Percentiles rank a stretch among this genome's conserved stretches.
Evolutionary conservation across 2,888 invertebrate species (phyloP).

Genomic region (Lampropteryx suffumata): DNA sequence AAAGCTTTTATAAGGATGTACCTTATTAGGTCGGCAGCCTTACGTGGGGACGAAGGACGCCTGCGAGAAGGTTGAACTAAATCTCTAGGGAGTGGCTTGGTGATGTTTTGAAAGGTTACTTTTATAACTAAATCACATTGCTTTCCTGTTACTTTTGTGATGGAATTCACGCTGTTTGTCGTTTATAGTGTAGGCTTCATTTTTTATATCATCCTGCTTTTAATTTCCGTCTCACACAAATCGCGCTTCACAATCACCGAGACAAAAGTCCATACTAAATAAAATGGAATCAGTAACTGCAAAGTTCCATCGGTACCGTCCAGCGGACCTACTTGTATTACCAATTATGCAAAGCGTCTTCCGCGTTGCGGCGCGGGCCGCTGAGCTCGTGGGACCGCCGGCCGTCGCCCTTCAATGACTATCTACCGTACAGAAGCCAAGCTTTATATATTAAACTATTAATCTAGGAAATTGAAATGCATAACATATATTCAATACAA

Average conservation of each 20-base stretch:
- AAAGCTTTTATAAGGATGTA: constrained; percentile 27
- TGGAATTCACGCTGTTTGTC: not conserved
- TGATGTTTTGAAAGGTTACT: constrained; percentile 4
- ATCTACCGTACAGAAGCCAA: constrained; percentile 6
- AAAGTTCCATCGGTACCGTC: constrained; percentile 21
- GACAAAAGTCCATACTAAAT: constrained; percentile 3
- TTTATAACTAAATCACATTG: not conserved
- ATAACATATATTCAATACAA: too few species aligned
- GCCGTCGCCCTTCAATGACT: constrained; percentile 64
- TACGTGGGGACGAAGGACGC: constrained; percentile 8
- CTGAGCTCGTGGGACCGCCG: constrained; percentile 47
- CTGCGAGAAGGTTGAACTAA: not conserved
- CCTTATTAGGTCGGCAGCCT: constrained; percentile 28
- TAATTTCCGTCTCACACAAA: too few species aligned
- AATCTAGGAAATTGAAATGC: too few species aligned
- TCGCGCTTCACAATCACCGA: too few species aligned
- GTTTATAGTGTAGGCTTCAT: too few species aligned
- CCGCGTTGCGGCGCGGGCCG: constrained; percentile 61
- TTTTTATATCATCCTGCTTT: too few species aligned
- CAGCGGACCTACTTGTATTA: constrained; percentile 69
- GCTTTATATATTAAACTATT: too few species aligned
- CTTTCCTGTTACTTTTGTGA: not conserved
- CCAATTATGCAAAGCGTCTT: constrained; percentile 81
- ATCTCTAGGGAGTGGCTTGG: not conserved
- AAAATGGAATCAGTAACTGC: constrained; percentile 26